Conservation (phyloP, 2,113 vertebrate species). For the Nycticorax nycticorax region DNA sequence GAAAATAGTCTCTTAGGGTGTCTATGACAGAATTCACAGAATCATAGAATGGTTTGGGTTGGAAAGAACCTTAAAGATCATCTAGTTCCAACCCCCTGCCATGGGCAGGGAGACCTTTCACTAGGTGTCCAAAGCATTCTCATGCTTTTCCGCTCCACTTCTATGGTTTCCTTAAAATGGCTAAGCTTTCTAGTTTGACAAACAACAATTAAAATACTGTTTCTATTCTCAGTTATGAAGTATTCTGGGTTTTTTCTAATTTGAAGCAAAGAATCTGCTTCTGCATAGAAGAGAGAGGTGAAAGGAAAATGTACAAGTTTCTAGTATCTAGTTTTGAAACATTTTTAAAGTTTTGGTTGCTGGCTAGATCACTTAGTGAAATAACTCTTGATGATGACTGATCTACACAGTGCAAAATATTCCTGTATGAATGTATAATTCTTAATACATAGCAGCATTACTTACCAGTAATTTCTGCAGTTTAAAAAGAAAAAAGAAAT, state of each 20-base stretch:
- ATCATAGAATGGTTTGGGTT: background rate
- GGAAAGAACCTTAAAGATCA: background rate
- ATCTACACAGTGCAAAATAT: background rate
- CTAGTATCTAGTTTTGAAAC: background rate
- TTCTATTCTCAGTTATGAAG: background rate
- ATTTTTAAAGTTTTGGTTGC: background rate
- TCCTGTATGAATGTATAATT: background rate
- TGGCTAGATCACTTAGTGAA: background rate
- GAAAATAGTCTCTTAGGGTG: background rate
- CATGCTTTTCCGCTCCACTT: background rate
- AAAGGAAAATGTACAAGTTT: background rate
- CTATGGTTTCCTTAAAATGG: background rate
- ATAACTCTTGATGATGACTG: background rate
- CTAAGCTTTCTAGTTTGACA: background rate
- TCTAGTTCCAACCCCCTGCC: background rate
- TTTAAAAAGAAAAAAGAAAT: background rate
- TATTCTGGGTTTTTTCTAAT: background rate
- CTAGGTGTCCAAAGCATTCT: background rate
- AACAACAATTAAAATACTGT: background rate
- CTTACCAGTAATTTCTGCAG: background rate
- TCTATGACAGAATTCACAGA: background rate
- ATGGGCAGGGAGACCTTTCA: background rate
- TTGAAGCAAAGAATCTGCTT: background rate
- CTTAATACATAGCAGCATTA: background rate
- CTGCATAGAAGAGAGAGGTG: background rate